Evolutionary conservation across 1,140 invertebrate species (phyloP).

Genomic region (Leucophenga varia): DNA sequence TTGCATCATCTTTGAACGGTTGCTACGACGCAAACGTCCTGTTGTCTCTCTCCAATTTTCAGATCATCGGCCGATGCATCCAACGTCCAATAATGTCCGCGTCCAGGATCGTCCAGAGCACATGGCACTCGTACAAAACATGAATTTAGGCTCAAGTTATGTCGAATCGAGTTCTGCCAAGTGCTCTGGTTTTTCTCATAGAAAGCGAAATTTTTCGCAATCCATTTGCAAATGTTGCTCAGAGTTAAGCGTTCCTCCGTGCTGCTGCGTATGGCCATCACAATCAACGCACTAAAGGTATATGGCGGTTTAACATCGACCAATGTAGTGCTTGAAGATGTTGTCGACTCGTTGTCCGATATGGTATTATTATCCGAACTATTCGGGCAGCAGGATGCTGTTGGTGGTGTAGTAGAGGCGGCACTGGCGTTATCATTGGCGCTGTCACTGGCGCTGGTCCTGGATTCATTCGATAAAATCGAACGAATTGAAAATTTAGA

Average conservation of each 20-base stretch:
- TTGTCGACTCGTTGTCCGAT: no score
- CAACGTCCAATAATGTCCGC: constrained; percentile 47
- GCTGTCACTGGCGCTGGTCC: no score
- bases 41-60: constrained; percentile 44
- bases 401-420: no score
- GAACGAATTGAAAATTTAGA: no score
- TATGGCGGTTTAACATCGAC: constrained; percentile 73
- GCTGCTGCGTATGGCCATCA: constrained; percentile 94
- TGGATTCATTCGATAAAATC: no score
- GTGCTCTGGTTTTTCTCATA: constrained; percentile 92
- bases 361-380: no score
- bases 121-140: constrained; percentile 42
- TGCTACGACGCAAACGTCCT: constrained; percentile 32
- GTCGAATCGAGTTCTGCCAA: constrained; percentile 97
- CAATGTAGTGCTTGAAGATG: no score
- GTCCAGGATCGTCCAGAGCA: constrained; percentile 40
- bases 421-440: no score
- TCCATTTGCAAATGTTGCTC: constrained; percentile 85
- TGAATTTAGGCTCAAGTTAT: constrained; percentile 70
- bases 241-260: constrained; percentile 80
- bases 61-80: constrained; percentile 44
- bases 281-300: constrained; percentile 94
- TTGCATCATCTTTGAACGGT: no score
- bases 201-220: constrained; percentile 82
- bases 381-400: no score